Evolutionary conservation across 2,113 vertebrate species (phyloP).

Genomic region (Lepus americanus): DNA sequence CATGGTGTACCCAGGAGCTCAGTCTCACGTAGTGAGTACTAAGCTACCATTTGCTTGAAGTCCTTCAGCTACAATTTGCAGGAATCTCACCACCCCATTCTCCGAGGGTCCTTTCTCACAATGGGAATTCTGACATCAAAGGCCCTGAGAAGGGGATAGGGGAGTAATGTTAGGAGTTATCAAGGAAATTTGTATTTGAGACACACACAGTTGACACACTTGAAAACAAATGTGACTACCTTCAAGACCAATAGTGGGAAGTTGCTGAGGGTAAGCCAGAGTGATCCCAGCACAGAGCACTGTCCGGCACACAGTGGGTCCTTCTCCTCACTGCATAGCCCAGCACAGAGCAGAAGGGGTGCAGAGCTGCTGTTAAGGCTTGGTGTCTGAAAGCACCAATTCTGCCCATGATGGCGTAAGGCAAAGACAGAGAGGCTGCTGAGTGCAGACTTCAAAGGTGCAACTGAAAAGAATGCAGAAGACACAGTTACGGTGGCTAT

Average conservation of each 20-base stretch:
- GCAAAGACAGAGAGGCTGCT: neutral
- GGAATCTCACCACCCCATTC: neutral
- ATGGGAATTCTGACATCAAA: too few relatives aligned
- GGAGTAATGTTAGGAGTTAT: neutral
- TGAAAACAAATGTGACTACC: neutral
- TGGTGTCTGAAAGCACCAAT: neutral
- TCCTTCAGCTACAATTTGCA: neutral
- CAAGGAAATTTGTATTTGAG: neutral
- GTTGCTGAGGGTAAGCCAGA: neutral
- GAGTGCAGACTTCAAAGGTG: neutral
- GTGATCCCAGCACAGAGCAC: fast-evolving
- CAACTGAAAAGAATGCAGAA: neutral
- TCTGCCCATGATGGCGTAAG: fast-evolving
- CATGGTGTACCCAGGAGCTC: neutral
- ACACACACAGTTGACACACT: neutral
- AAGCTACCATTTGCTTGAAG: neutral
- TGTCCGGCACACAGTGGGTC: too few relatives aligned
- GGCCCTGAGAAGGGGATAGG: neutral
- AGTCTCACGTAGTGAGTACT: neutral
- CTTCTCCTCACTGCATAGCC: too few relatives aligned
- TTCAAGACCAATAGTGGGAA: too few relatives aligned
- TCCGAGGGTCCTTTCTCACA: too few relatives aligned
- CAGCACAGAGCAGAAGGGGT: neutral
- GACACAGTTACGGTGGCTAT: too few relatives aligned
- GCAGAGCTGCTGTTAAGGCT: neutral